These are phyloP conservation scores for Trichomycterus rosablanca DNA, from an alignment of 2,113 vertebrate species.

Conservation along the genomic window DNA sequence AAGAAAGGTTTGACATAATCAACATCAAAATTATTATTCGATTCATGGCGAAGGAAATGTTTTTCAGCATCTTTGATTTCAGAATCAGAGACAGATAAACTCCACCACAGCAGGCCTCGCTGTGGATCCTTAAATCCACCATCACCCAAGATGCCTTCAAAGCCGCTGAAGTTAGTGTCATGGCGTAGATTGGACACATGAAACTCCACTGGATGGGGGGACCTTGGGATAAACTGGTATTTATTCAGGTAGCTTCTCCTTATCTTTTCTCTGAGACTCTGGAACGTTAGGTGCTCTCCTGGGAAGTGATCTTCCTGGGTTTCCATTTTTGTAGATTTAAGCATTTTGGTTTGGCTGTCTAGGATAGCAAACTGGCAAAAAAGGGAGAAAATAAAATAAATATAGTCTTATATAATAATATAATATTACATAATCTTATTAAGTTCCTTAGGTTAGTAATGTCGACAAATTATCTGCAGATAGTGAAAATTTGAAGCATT, in stretches of 20 bases:
- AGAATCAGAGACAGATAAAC: neutral
- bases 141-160: neutral
- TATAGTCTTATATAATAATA: too few species aligned
- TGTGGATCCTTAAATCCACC: slow-evolving; percentile 3
- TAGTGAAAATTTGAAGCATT: too few species aligned
- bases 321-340: neutral
- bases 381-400: neutral
- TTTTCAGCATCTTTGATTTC: neutral
- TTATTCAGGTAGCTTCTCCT: neutral
- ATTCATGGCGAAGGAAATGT: neutral
- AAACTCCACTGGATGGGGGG: neutral
- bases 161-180: slow-evolving; percentile 9
- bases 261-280: neutral
- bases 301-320: neutral
- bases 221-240: neutral
- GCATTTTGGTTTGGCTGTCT: neutral
- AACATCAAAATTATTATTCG: fast-evolving
- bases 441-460: too few species aligned
- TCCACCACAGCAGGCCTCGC: slow-evolving; percentile 20
- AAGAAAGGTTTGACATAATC: neutral
- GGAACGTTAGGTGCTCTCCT: neutral
- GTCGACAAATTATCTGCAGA: too few species aligned
- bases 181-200: slow-evolving; percentile 6
- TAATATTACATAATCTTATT: too few species aligned
- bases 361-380: neutral